These are phyloP conservation scores for Caenorhabditis inopinata DNA, from an alignment of 1,140 invertebrate species.

Conservation along the genomic window DNA sequence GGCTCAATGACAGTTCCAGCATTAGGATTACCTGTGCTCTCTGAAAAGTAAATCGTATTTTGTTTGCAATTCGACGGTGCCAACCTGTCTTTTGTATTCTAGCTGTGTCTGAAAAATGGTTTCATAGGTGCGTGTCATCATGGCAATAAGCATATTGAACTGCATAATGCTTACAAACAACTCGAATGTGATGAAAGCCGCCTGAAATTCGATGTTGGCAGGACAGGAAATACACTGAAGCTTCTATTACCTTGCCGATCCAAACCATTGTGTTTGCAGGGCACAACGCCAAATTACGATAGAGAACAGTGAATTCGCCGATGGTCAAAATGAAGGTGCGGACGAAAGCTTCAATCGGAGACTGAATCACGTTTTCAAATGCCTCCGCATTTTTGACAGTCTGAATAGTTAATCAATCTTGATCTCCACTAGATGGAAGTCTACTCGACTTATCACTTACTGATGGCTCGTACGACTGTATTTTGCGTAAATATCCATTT, in stretches of 20 bases:
- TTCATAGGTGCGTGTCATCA: slow-evolving; percentile 99
- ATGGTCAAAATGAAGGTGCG: slow-evolving; percentile 96
- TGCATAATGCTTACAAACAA: slow-evolving; percentile 88
- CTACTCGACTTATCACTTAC: neutral
- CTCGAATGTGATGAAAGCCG: slow-evolving; percentile 92
- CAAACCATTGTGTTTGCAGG: slow-evolving; percentile 46
- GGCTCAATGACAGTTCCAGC: slow-evolving; percentile 88
- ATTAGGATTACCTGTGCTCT: slow-evolving; percentile 96
- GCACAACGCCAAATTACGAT: slow-evolving; percentile 76
- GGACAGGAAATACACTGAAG: too few species aligned
- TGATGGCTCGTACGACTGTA: neutral
- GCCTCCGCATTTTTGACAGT: slow-evolving; percentile 1
- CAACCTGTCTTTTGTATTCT: slow-evolving; percentile 93
- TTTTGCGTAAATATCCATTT: neutral
- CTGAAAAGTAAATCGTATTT: slow-evolving; percentile 68
- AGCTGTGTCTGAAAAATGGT: slow-evolving; percentile 89
- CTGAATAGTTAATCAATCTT: neutral
- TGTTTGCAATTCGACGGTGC: neutral
- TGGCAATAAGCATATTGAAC: slow-evolving; percentile 97
- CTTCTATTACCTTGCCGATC: slow-evolving; percentile 47
- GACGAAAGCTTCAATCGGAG: slow-evolving; percentile 86
- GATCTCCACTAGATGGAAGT: neutral
- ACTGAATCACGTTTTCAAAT: slow-evolving; percentile 66
- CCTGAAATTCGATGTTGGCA: too few species aligned
- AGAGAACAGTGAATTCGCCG: slow-evolving; percentile 91